Conservation (phyloP, 2,888 invertebrate genomes). For the Drosophila paranaensis region DNA sequence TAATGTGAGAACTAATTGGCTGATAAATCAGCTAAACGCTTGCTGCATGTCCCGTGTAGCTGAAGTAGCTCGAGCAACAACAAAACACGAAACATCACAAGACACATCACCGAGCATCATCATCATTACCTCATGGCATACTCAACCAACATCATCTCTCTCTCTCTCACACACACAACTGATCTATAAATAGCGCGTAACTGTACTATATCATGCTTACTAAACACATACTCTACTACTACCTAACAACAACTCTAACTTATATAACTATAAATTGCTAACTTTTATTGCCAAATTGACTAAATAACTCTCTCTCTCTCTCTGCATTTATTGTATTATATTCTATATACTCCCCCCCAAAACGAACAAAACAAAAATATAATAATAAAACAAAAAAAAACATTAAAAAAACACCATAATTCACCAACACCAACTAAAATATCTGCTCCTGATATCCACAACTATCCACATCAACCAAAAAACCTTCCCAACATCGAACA, state of each 20-base stretch:
- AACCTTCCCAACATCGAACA: conserved; percentile 35
- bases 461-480: conserved; percentile 41
- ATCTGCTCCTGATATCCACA: conserved; percentile 38
- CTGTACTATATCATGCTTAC: conserved; percentile 51
- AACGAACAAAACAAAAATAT: conserved; percentile 18
- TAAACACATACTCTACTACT: conserved; percentile 11
- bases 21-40: conserved; percentile 1
- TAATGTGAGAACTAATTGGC: conserved; percentile 8
- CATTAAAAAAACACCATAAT: conserved; percentile 36
- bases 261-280: conserved; percentile 28
- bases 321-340: conserved; percentile 80
- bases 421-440: conserved; percentile 28
- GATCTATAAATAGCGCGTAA: conserved; percentile 18
- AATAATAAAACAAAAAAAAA: conserved; percentile 24
- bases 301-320: conserved; percentile 61
- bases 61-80: background rate
- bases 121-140: conserved; percentile 4
- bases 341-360: conserved; percentile 70
- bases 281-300: conserved; percentile 55
- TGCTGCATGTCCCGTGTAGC: conserved; percentile 29
- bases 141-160: conserved; percentile 32
- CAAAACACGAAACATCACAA: background rate
- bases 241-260: conserved; percentile 13
- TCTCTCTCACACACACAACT: conserved; percentile 4
- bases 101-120: background rate